Conservation (phyloP, 2,888 invertebrate species). For the Lepidocyrtoides sp. region DNA sequence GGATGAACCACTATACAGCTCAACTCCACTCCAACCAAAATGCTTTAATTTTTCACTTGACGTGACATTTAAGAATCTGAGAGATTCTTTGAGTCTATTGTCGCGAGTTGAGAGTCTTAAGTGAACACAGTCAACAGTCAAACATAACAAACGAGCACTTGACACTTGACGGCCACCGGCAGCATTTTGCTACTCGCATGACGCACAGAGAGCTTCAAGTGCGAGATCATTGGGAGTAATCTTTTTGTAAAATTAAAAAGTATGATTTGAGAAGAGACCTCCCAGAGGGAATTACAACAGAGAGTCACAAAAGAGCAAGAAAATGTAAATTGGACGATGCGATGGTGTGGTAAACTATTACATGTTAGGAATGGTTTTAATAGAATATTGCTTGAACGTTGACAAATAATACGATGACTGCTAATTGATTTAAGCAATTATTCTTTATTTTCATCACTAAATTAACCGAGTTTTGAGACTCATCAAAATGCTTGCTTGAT, state of each 20-base stretch:
- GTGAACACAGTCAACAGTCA: background rate
- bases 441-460: background rate
- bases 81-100: background rate
- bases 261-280: slow-evolving; percentile 1
- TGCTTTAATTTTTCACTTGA: slow-evolving; percentile 17
- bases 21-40: no score
- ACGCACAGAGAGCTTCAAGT: background rate
- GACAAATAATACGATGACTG: no score
- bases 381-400: no score
- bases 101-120: background rate
- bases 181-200: slow-evolving; percentile 21
- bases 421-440: slow-evolving; percentile 17
- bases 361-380: no score
- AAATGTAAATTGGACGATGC: background rate
- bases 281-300: slow-evolving; percentile 23
- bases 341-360: background rate
- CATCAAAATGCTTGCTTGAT: no score
- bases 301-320: background rate
- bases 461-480: no score
- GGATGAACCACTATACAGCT: background rate
- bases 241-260: background rate
- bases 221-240: background rate
- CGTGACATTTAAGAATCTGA: background rate
- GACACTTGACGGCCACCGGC: slow-evolving; percentile 31
- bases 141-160: slow-evolving; percentile 27